Evolutionary conservation across 2,888 invertebrate species (phyloP).

Genomic region (Prostheceraeus crozeri): DNA sequence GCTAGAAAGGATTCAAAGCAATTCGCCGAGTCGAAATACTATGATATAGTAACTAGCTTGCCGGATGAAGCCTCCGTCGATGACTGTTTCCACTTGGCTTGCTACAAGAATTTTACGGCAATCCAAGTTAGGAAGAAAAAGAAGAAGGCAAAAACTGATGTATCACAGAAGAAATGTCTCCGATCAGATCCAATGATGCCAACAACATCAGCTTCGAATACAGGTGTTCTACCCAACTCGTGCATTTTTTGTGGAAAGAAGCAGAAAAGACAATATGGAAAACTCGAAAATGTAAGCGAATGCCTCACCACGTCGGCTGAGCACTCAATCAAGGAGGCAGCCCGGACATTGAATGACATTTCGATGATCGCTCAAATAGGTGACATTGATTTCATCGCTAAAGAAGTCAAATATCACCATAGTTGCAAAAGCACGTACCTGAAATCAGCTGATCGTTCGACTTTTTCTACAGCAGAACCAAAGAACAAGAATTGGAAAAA

Average conservation of each 20-base stretch:
- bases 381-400: background rate
- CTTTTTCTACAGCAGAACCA: conserved; percentile 5
- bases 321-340: conserved; percentile 4
- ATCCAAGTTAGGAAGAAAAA: background rate
- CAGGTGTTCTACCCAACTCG: conserved; percentile 10
- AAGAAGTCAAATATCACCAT: background rate
- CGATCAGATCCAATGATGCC: conserved; percentile 10
- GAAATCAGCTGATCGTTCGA: conserved; percentile 17
- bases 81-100: background rate
- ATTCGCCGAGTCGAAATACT: conserved; percentile 1
- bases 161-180: background rate
- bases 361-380: background rate
- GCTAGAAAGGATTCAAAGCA: too few relatives aligned
- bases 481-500: background rate
- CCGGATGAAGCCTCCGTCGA: background rate
- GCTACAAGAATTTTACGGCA: conserved; percentile 12
- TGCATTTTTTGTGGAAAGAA: conserved; percentile 14
- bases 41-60: background rate
- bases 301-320: conserved; percentile 6
- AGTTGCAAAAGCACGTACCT: background rate
- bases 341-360: background rate
- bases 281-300: conserved; percentile 4
- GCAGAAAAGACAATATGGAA: background rate
- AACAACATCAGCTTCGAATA: conserved; percentile 4
- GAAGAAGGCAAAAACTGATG: background rate